phyloP scores from a whole-genome alignment of 2,113 vertebrate species.

The Podocnemis expansa region DNA sequence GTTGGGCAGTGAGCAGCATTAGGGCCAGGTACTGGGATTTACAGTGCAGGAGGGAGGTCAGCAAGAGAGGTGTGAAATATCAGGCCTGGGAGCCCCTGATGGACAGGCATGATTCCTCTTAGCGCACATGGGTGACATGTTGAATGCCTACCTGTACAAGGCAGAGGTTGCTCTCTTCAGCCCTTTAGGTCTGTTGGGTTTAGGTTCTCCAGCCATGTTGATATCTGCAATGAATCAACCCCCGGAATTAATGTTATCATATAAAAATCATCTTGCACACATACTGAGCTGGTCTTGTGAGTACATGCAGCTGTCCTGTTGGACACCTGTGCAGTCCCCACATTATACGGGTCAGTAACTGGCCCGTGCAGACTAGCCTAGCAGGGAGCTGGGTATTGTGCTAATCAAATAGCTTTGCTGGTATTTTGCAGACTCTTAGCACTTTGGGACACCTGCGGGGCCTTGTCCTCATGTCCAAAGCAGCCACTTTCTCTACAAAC shows the following conservation, averaged over 20 bases:
- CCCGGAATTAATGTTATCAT: accelerated
- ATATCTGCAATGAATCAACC: conserved; percentile 83
- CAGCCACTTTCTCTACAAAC: neutral
- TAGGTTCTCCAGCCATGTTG: conserved; percentile 97
- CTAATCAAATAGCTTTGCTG: neutral
- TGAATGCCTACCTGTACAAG: conserved; percentile 86
- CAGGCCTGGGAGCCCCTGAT: neutral
- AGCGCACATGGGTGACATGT: accelerated
- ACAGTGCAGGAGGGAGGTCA: neutral
- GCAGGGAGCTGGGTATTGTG: neutral
- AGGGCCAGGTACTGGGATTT: neutral
- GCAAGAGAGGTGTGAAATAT: accelerated
- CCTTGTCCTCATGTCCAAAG: neutral
- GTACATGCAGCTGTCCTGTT: accelerated
- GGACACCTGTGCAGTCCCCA: neutral
- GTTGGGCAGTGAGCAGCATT: accelerated
- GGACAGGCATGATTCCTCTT: too few species aligned
- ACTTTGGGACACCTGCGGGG: accelerated
- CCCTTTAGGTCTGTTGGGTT: conserved; percentile 88
- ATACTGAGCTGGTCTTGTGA: accelerated
- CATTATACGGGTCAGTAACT: neutral
- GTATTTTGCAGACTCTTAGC: neutral
- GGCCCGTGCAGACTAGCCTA: neutral
- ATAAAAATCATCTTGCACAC: accelerated
- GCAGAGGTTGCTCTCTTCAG: conserved; percentile 89